Percentiles rank a stretch among this genome's conserved stretches.
Conservation (phyloP, 2,888 invertebrate genomes). For the Trachelus tabidus region DNA sequence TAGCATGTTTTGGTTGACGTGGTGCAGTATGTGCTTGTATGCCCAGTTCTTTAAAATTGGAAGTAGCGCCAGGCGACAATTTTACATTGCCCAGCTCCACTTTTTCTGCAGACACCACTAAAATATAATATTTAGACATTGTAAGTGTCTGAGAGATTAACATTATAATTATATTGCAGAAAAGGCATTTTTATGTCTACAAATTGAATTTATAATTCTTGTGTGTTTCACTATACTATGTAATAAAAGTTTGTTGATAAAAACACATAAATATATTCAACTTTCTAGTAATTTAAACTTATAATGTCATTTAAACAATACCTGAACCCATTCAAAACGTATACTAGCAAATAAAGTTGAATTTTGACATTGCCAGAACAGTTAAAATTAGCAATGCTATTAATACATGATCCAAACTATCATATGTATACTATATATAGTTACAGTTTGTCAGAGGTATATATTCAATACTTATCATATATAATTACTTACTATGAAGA, state of each 20-base stretch:
- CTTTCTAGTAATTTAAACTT: neutral
- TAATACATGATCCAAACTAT: neutral
- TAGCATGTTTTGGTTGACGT: slow-evolving; percentile 75
- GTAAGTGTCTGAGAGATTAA: neutral
- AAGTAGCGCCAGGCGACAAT: slow-evolving; percentile 48
- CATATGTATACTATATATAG: neutral
- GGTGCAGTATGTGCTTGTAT: slow-evolving; percentile 72
- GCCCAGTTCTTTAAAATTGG: slow-evolving; percentile 71
- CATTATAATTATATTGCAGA: neutral
- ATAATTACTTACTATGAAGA: neutral
- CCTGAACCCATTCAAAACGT: slow-evolving; percentile 45
- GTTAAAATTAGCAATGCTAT: slow-evolving; percentile 45
- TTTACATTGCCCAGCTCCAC: slow-evolving; percentile 63
- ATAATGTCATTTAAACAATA: slow-evolving; percentile 22
- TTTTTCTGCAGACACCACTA: slow-evolving; percentile 42
- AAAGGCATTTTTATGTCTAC: no score
- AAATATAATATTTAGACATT: neutral
- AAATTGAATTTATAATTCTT: slow-evolving; percentile 3
- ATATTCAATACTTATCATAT: neutral
- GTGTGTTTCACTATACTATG: neutral
- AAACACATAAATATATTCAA: neutral
- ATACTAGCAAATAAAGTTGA: slow-evolving; percentile 25
- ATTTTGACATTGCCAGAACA: slow-evolving; percentile 44
- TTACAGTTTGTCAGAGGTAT: neutral
- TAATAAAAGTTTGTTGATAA: neutral